Percentiles rank a stretch among this genome's conserved stretches.
These are phyloP conservation scores for Baryphthengus martii DNA, from an alignment of 2,113 vertebrate genomes.

Conservation along the genomic window DNA sequence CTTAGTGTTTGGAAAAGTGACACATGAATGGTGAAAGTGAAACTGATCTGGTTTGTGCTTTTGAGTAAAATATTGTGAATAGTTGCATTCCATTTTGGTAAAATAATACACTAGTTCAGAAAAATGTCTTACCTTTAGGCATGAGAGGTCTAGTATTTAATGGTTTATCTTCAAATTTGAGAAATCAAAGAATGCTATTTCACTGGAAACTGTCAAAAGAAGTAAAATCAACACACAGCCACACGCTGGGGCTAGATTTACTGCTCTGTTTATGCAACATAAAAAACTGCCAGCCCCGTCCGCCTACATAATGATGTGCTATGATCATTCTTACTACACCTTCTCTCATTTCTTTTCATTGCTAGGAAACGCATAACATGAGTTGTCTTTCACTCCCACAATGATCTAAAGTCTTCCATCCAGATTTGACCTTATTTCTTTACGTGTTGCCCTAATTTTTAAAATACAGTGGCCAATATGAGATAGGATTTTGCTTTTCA, in stretches of 20 bases:
- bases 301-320: background rate
- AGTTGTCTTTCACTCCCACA: background rate
- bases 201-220: background rate
- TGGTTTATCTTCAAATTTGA: background rate
- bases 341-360: background rate
- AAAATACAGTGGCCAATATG: background rate
- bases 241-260: background rate
- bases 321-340: background rate
- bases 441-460: background rate
- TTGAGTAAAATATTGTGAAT: background rate
- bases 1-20: background rate
- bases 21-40: background rate
- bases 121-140: background rate
- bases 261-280: background rate
- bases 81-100: background rate
- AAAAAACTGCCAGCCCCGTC: background rate
- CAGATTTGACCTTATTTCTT: background rate
- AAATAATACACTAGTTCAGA: background rate
- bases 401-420: background rate
- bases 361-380: background rate
- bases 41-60: fast-evolving
- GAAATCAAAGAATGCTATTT: background rate
- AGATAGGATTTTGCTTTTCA: background rate
- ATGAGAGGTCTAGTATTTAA: background rate
- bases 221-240: background rate